Base-by-base conservation (phyloP, 2,888 invertebrate genomes). In the Lathronympha strigana region DNA sequence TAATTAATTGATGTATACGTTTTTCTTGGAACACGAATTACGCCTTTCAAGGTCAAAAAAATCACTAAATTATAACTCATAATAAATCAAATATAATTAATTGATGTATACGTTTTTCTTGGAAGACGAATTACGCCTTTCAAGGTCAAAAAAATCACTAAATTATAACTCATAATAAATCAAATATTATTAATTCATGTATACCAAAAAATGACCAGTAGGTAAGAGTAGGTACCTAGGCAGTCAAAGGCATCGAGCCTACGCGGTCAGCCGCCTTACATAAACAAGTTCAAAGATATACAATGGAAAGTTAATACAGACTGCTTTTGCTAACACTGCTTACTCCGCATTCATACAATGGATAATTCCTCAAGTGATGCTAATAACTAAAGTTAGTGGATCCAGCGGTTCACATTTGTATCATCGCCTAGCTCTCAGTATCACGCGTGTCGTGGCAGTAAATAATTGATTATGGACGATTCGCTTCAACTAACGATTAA, bases 41-140 rank as follows among this genome's bases (percentile, higher is more conserved):
- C n/a, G n/a, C n/a, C n/a, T 33, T 58, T 51, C 49, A 21, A 66
- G 28, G 60, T 61, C 60, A 60, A 54, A 28, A 19, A 17, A 49
- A 50, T 55, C 45, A 45, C 23, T 11, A 36, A 36, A 31, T 50
- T 50, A 31, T 1, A 8, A 31, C 28, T 33, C n/a, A n/a, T n/a
- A n/a, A n/a, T 9, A 28, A 47, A 11, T 28, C 15, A 36, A 47
- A 45, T 17, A 11, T 23, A 25, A 54, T 40, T 19, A 54, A 40
- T 31, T 23, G 38, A 28, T 19, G 23, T n/a, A 15, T 58, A 63
- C 45, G n/a, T n/a, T n/a, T n/a, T n/a, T n/a, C n/a, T n/a, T n/a
- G n/a, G n/a, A n/a, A n/a, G n/a, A n/a, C n/a, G n/a, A n/a, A n/a
- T n/a, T n/a, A n/a, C n/a, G n/a, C n/a, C n/a, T 33, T 58, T 51